A percentile compares a stretch with the other conserved stretches of the same genome.
Evolutionary conservation across 2,888 invertebrate species (phyloP).

Genomic region (Eristalinus sepulchralis): DNA sequence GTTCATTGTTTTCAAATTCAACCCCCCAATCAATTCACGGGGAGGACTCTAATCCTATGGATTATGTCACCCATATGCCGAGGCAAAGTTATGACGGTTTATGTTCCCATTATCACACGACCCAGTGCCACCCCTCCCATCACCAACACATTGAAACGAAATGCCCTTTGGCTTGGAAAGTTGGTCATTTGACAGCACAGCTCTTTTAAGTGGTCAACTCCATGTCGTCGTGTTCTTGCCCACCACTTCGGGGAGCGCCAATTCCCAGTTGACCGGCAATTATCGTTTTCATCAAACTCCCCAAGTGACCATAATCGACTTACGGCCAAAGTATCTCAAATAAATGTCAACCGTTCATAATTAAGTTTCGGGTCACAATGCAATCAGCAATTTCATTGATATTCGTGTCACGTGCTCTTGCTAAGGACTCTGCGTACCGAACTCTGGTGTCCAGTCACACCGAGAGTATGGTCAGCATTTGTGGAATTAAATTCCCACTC

Average conservation of each 20-base stretch:
- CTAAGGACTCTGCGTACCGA: not conserved
- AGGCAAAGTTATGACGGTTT: not conserved
- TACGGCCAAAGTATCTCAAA: slow-evolving; percentile 44
- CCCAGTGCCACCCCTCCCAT: not conserved
- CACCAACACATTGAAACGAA: not conserved
- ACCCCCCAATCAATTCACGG: not conserved
- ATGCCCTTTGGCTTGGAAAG: slow-evolving; percentile 2
- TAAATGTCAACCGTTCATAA: slow-evolving; percentile 58
- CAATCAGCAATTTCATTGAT: slow-evolving; percentile 41
- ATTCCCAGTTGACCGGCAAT: slow-evolving; percentile 50
- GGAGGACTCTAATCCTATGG: not conserved
- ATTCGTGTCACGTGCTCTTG: slow-evolving; percentile 36
- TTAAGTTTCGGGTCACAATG: slow-evolving; percentile 43
- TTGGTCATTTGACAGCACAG: slow-evolving; percentile 16
- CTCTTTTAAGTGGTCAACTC: not conserved
- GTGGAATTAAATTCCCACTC: slow-evolving; percentile 30
- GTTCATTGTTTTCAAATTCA: not conserved
- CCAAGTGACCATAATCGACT: slow-evolving; percentile 54
- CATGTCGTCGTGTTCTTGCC: not conserved
- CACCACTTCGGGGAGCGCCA: slow-evolving; percentile 8
- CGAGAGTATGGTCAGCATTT: slow-evolving; percentile 23
- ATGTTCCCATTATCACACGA: not conserved
- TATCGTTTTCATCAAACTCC: slow-evolving; percentile 55
- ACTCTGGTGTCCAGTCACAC: not conserved
- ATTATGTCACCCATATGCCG: not conserved